Evolutionary conservation across 2,113 vertebrate genomes (phyloP).

Genomic region (Camelus dromedarius): DNA sequence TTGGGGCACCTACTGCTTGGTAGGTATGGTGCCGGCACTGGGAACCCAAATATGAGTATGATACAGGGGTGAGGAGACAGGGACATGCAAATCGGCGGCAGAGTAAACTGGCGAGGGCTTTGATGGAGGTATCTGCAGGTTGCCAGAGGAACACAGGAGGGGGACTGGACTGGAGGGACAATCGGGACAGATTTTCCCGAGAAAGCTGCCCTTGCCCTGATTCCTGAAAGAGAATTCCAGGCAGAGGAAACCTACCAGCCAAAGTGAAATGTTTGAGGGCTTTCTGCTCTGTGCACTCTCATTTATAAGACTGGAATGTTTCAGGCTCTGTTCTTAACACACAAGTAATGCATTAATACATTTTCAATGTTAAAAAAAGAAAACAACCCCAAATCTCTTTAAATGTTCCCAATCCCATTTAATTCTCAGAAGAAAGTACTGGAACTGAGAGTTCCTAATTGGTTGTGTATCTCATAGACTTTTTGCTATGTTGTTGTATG

Average conservation of each 20-base stretch:
- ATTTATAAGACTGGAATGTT: not conserved
- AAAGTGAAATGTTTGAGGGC: not conserved
- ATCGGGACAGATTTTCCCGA: not conserved
- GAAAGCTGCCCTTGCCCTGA: not conserved
- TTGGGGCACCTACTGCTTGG: not conserved
- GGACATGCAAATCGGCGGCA: not conserved
- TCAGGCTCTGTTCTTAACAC: not conserved
- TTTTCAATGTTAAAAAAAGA: not conserved
- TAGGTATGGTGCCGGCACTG: not conserved
- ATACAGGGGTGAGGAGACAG: accelerated
- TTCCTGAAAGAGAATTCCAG: not conserved
- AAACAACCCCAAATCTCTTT: not conserved
- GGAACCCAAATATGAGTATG: not conserved
- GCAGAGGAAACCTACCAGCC: not conserved
- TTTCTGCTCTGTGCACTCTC: not conserved
- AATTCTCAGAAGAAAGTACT: not conserved
- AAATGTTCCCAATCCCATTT: not conserved
- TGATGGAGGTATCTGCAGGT: not conserved
- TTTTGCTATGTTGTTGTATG: not conserved
- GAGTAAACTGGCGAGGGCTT: not conserved
- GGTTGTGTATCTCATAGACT: not conserved
- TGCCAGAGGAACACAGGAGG: not conserved
- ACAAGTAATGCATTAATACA: not conserved
- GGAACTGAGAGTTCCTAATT: not conserved
- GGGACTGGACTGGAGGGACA: too few relatives aligned